Evolutionary conservation across 2,888 invertebrate species (phyloP), one percentile per base, ranked within the genome.

Genomic region (Phorcus lineatus): DNA sequence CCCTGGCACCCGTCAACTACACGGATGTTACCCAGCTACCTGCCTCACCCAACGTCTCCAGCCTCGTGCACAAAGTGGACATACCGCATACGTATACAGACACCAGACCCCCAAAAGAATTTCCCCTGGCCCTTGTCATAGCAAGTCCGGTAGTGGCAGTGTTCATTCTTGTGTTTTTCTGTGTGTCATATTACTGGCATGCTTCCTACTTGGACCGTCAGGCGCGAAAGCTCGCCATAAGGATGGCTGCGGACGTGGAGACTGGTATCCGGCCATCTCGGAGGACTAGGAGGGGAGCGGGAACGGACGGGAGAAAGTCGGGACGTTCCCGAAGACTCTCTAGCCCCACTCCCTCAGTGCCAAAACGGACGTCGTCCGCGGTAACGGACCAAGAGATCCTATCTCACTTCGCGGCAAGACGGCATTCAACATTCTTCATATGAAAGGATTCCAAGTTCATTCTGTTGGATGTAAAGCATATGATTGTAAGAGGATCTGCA

Each of bases 61-160:
- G 70, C 19, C 70, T 70, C 36, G 40, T 70, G 36, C 70, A 70
- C 36, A 36, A 70, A 11, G 70, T 19, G 36, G 40, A 31, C 40
- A 22, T 57, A 19, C 36, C 36, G 17, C 28, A 70, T 66, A 19
- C 40, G 36, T 70, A 36, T 40, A 76, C 76, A 31, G 77, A 80
- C 53, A 75, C 66, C 9, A 11, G 16, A 16, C 81, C 80, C n/a
- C 80, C 81, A 7, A 81, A 82, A 57, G 86, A 87, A 31, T 84
- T 89, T 7, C 91, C 91, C 16, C 75, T 89, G 19, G 87, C 90
- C 0, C 85, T 91, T 7, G 84, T 91, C 17, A 87, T 90, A 4
- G 90, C 91, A 3, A 89, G 89, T 80, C 88, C 90, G 1, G 88
- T 88, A 0, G 90, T 88, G 3, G 90, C 90, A 1, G 86, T 91